Evolutionary conservation across 2,113 vertebrate genomes (phyloP).

Genomic region (Catharus fuscescens): DNA sequence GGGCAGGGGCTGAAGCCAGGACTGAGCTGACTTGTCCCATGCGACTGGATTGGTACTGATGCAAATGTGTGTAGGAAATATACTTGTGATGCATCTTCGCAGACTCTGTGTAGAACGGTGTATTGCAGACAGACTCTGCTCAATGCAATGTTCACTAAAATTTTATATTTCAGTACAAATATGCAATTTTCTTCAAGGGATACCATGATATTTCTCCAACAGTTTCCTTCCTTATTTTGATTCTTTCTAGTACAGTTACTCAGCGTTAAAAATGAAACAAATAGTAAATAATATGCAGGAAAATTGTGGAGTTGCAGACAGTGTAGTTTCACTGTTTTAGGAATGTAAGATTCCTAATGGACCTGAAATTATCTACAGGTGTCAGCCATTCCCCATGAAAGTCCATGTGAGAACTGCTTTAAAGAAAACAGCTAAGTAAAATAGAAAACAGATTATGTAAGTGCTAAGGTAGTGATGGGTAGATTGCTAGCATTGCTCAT

Average conservation of each 20-base stretch:
- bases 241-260: background rate
- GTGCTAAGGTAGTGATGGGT: background rate
- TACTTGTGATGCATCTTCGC: background rate
- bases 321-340: background rate
- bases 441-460: background rate
- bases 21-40: background rate
- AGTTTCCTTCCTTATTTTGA: background rate
- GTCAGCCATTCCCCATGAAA: background rate
- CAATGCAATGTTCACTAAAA: background rate
- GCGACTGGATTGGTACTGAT: background rate
- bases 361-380: background rate
- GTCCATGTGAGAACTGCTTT: background rate
- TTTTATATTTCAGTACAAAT: background rate
- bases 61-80: background rate
- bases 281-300: background rate
- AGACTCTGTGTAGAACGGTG: accelerated
- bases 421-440: background rate
- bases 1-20: background rate
- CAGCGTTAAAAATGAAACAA: background rate
- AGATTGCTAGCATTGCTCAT: background rate
- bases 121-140: background rate
- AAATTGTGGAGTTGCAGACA: background rate
- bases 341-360: background rate
- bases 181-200: background rate
- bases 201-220: background rate